Evolutionary conservation across 2,797 vertebrate genomes (phyloP), one percentile per base, ranked within the genome.

Genomic region (Anniella stebbinsi): DNA sequence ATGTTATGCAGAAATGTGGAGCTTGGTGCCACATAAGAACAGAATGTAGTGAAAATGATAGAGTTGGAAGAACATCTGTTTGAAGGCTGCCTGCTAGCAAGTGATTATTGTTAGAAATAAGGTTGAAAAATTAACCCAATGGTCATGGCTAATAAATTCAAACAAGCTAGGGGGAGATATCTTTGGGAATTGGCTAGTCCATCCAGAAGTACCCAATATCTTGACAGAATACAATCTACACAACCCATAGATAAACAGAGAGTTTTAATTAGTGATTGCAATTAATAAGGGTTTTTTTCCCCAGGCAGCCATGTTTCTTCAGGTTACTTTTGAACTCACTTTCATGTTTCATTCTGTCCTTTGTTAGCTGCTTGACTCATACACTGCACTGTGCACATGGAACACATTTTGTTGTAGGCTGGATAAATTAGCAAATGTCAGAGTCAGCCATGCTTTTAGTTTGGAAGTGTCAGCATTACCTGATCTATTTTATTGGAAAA

Each of bases 81-180:
- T 72, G 17, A 23, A 48, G 57, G 38, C 54, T 80, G 33, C 45
- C 48, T 81, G 38, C 33, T 69, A 38, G n/a, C 7, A 85, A 36
- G 48, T 76, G 28, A 3, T 87, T 75, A 45, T 12, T 33, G 30
- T 33, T 69, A 84, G 38, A 76, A 84, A 45, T n/a, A 67, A 87
- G 11, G 21, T 41, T 41, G 36, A 83, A 76, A 54, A 83, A 67
- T 76, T 33, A 67, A 75, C 72, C 23, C 23, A 36, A 7, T 54
- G 36, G 41, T 69, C 57, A 45, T 67, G 28, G 57, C 12, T 82
- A 75, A 63, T 83, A 90, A 69, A 87, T 87, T 86, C 83, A 57
- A 76, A 67, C 57, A 54, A 76, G 28, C 51, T 38, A 76, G 48
- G 18, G 33, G 7, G 11, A 1, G 1, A 45, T n/a, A n/a, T 63